A percentile compares a stretch with the other conserved stretches of the same genome.
These are phyloP conservation scores for Dynastes tityus DNA, from an alignment of 2,888 invertebrate species.

Conservation along the genomic window DNA sequence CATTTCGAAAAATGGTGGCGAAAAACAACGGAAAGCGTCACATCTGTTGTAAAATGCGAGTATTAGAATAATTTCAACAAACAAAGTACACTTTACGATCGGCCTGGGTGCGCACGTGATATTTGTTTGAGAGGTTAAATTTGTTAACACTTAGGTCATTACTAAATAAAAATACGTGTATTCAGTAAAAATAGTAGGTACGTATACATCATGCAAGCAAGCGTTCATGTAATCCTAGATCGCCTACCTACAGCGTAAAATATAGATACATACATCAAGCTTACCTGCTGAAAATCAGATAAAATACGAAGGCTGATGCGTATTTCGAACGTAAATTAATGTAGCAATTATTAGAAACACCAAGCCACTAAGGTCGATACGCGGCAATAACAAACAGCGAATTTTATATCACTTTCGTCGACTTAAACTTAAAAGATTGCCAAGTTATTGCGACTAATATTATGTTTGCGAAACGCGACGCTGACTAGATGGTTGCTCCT, in stretches of 20 bases:
- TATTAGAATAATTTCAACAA: conserved; percentile 8
- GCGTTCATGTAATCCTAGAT: background rate
- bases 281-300: conserved; percentile 18
- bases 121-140: conserved; percentile 32
- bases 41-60: background rate
- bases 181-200: conserved; percentile 35
- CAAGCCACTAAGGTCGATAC: background rate
- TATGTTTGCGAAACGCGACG: conserved; percentile 43
- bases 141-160: conserved; percentile 37
- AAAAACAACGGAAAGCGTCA: no score
- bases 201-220: background rate
- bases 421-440: conserved; percentile 27
- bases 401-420: conserved; percentile 19
- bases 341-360: background rate
- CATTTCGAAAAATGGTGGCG: no score
- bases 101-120: conserved; percentile 10
- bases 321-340: background rate
- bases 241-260: background rate
- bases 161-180: conserved; percentile 31
- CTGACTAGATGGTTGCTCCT: conserved; percentile 43
- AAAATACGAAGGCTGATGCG: background rate
- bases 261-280: background rate
- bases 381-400: background rate
- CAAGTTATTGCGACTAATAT: conserved; percentile 41
- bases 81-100: conserved; percentile 13